phyloP scores from a whole-genome alignment of 2,113 vertebrate species.

The Xyliphius kryptos region DNA sequence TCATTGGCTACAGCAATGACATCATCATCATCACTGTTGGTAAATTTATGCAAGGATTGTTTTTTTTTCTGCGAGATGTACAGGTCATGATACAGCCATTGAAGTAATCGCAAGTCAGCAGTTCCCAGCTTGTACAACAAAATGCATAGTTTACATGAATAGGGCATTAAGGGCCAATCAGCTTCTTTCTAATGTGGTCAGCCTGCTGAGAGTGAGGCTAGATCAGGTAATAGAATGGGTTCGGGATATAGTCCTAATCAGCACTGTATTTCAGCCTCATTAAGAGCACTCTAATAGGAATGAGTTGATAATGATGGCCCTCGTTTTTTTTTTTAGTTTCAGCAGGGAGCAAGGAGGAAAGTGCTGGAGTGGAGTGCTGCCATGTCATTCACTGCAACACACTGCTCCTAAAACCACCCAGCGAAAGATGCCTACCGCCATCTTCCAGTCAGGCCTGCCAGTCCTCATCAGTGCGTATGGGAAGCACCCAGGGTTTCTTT shows the following conservation, averaged over 20 bases:
- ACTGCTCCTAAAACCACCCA: conserved; percentile 21
- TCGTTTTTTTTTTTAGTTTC: conserved; percentile 18
- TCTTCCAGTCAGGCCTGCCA: conserved; percentile 30
- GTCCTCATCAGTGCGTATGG: conserved; percentile 11
- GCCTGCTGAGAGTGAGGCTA: conserved; percentile 18
- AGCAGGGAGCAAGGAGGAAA: conserved; percentile 5
- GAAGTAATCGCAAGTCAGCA: conserved; percentile 7
- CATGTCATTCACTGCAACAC: conserved; percentile 23
- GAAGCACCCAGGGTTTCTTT: neutral
- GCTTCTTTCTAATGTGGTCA: conserved; percentile 14
- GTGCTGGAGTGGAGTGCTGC: conserved; percentile 1
- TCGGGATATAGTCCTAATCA: conserved; percentile 14
- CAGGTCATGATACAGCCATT: neutral
- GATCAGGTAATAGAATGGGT: conserved; percentile 6
- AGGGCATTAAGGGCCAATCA: conserved; percentile 25
- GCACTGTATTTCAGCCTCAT: conserved; percentile 8
- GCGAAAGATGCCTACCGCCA: conserved; percentile 21
- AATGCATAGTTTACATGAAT: conserved; percentile 2
- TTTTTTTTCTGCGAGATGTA: no score
- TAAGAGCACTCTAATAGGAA: conserved; percentile 9
- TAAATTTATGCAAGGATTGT: no score
- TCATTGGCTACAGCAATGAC: no score
- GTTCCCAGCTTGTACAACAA: conserved; percentile 3
- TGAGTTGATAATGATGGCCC: conserved; percentile 5
- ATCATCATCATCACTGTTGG: no score